Percentiles rank a stretch among this genome's conserved stretches.
phyloP scores from a whole-genome alignment of 2,888 invertebrate species.

The Mythimna pallens region DNA sequence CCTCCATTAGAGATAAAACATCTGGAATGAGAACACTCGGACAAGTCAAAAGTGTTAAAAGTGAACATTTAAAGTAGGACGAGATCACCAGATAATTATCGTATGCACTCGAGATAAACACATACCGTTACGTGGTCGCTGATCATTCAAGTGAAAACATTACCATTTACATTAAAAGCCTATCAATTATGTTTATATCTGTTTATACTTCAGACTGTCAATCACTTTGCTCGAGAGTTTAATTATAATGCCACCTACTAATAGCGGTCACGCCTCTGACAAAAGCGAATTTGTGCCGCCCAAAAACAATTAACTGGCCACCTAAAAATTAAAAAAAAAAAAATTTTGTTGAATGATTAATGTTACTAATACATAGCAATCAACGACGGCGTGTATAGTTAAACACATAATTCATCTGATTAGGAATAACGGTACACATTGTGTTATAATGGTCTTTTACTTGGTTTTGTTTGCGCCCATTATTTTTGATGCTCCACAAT shows the following conservation, averaged over 20 bases:
- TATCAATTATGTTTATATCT: constrained; percentile 78
- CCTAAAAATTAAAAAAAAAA: constrained; percentile 57
- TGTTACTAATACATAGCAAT: constrained; percentile 75
- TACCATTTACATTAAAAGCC: constrained; percentile 76
- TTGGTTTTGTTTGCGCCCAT: constrained; percentile 79
- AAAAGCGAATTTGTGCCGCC: constrained; percentile 68
- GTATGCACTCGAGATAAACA: constrained; percentile 67
- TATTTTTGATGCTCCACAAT: constrained; percentile 80
- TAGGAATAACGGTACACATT: constrained; percentile 75
- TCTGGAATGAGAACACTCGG: constrained; percentile 63
- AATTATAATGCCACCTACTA: constrained; percentile 68
- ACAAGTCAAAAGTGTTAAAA: constrained; percentile 73
- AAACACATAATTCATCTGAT: constrained; percentile 74
- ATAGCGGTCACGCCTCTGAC: constrained; percentile 74
- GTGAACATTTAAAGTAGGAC: constrained; percentile 72
- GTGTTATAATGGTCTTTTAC: constrained; percentile 76
- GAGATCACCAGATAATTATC: constrained; percentile 72
- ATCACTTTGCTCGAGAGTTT: constrained; percentile 72
- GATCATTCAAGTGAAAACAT: constrained; percentile 76
- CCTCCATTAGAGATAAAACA: constrained; percentile 69
- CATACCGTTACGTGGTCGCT: constrained; percentile 72
- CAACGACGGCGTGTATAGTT: constrained; percentile 65
- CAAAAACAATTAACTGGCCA: constrained; percentile 72
- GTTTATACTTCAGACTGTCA: constrained; percentile 74
- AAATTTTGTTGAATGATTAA: constrained; percentile 70